phyloP scores from a whole-genome alignment of 1,140 invertebrate species.

The Telenomus remus region DNA sequence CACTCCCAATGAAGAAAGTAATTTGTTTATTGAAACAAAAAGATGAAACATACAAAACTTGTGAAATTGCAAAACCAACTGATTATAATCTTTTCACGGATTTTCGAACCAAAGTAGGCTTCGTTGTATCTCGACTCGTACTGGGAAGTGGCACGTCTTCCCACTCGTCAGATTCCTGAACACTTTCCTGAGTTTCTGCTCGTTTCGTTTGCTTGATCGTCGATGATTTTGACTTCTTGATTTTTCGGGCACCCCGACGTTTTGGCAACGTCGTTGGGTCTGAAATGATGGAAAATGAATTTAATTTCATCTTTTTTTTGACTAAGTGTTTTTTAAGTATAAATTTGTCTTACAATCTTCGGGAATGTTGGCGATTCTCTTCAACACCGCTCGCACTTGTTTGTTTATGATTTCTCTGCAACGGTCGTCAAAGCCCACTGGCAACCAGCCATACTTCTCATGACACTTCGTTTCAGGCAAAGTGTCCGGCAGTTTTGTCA shows the following conservation, averaged over 20 bases:
- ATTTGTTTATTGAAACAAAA: conserved; percentile 1
- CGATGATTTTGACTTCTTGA: conserved; percentile 20
- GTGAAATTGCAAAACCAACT: too few relatives aligned
- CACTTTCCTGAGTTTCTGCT: conserved; percentile 17
- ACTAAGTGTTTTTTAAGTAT: background rate
- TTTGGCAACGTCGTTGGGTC: conserved; percentile 46
- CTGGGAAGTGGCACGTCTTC: conserved; percentile 47
- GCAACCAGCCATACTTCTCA: conserved; percentile 85
- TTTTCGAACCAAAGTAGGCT: conserved; percentile 40
- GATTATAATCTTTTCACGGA: conserved; percentile 36
- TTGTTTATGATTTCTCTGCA: conserved; percentile 82
- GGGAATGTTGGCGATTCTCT: conserved; percentile 74
- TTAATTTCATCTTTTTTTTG: too few relatives aligned
- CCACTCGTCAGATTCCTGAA: conserved; percentile 50
- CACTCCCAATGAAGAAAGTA: background rate
- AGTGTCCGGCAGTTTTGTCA: conserved; percentile 81
- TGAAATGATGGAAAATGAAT: conserved; percentile 20
- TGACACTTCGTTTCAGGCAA: conserved; percentile 80
- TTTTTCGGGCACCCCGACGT: conserved; percentile 7
- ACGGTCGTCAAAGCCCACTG: conserved; percentile 80
- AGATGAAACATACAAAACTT: background rate
- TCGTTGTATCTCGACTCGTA: conserved; percentile 34
- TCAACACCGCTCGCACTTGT: conserved; percentile 77
- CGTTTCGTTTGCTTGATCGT: conserved; percentile 18
- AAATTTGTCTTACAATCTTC: conserved; percentile 67